These are phyloP conservation scores for Plectrocnemia conspersa DNA, from an alignment of 1,140 invertebrate genomes.

Conservation along the genomic window DNA sequence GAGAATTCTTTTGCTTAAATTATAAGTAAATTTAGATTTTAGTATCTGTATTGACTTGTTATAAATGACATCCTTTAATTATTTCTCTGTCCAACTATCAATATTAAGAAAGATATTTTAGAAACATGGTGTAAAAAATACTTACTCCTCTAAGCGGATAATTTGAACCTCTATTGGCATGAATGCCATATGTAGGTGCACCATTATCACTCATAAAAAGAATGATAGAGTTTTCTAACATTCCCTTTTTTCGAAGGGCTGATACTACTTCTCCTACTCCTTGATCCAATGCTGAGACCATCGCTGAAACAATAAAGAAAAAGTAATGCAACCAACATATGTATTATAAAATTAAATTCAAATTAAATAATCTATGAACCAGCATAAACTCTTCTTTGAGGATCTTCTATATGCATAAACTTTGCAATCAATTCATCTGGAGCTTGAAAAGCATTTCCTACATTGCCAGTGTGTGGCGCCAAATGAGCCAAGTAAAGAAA, in stretches of 20 bases:
- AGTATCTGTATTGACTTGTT: too few relatives aligned
- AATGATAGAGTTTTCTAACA: slow-evolving; percentile 63
- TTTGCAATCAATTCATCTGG: slow-evolving; percentile 66
- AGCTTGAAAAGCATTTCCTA: slow-evolving; percentile 67
- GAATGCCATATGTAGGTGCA: slow-evolving; percentile 64
- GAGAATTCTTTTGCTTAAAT: slow-evolving; percentile 63
- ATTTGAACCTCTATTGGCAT: slow-evolving; percentile 78
- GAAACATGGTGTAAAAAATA: background rate
- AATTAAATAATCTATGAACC: slow-evolving; percentile 47
- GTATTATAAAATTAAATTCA: background rate
- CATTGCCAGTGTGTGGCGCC: slow-evolving; percentile 72
- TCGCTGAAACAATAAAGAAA: slow-evolving; percentile 55
- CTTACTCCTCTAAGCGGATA: slow-evolving; percentile 78
- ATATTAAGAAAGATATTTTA: too few relatives aligned
- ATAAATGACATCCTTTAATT: too few relatives aligned
- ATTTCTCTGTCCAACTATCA: too few relatives aligned
- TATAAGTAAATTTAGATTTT: background rate
- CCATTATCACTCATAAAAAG: slow-evolving; percentile 78
- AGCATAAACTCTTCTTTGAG: slow-evolving; percentile 70
- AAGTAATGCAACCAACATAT: background rate
- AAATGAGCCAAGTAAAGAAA: slow-evolving; percentile 79
- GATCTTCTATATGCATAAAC: slow-evolving; percentile 71
- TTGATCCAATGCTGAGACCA: slow-evolving; percentile 83
- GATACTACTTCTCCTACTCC: slow-evolving; percentile 73
- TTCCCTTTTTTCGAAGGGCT: slow-evolving; percentile 55